Conservation (phyloP, 2,888 invertebrate genomes). For the Sminthurides aquaticus region DNA sequence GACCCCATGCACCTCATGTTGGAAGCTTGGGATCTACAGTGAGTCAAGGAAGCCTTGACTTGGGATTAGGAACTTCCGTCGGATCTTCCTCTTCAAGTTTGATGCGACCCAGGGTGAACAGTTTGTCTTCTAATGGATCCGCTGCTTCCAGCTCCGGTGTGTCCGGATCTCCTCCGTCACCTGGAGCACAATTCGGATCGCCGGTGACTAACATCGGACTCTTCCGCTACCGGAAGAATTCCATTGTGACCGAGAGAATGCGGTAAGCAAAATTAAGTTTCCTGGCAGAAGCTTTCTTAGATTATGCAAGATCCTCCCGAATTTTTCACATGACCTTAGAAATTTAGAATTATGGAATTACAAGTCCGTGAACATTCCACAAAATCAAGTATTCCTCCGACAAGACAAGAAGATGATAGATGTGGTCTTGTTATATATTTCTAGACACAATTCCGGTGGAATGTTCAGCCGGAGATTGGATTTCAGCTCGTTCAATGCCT, state of each 20-base stretch:
- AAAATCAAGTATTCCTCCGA: no score
- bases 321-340: no score
- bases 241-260: constrained; percentile 16
- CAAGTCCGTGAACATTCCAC: no score
- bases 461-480: constrained; percentile 89
- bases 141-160: constrained; percentile 46
- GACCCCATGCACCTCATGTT: constrained; percentile 11
- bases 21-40: constrained; percentile 10
- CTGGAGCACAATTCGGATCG: constrained; percentile 29
- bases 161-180: constrained; percentile 38
- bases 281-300: neutral
- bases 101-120: constrained; percentile 45
- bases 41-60: constrained; percentile 19
- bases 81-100: constrained; percentile 13
- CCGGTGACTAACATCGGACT: constrained; percentile 19
- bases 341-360: no score
- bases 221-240: constrained; percentile 36
- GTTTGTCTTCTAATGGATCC: constrained; percentile 48
- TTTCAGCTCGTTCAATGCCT: constrained; percentile 86
- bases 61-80: constrained; percentile 21
- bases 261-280: neutral
- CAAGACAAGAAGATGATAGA: no score
- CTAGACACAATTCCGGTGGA: constrained; percentile 76
- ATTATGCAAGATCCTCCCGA: no score
- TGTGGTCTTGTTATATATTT: no score